These are phyloP conservation scores for Tromatobia lineatoria DNA, from an alignment of 2,888 invertebrate genomes.

Conservation along the genomic window DNA sequence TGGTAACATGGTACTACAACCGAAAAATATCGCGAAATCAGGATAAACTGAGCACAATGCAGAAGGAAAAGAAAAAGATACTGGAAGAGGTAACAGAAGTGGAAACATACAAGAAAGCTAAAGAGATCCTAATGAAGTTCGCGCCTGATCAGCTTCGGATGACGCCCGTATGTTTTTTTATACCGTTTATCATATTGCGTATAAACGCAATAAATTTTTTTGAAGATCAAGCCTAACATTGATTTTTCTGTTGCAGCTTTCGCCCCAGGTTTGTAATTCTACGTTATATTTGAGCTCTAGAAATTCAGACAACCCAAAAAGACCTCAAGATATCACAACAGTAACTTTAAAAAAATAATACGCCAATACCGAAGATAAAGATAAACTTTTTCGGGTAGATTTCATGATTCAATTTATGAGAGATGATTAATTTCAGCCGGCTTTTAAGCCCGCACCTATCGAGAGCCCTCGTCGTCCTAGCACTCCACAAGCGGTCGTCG, in stretches of 20 bases:
- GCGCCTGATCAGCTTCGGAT: conserved; percentile 88
- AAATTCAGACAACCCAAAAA: not conserved
- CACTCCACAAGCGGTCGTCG: conserved; percentile 73
- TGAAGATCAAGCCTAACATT: conserved; percentile 3
- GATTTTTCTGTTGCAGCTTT: conserved; percentile 76
- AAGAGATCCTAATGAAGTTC: conserved; percentile 95
- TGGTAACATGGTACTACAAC: conserved; percentile 96
- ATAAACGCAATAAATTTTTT: conserved; percentile 14
- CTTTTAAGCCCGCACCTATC: conserved; percentile 58
- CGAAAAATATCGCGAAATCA: conserved; percentile 93
- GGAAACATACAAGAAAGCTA: conserved; percentile 98
- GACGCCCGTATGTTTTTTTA: conserved; percentile 77
- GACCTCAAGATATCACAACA: not conserved
- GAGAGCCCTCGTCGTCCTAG: conserved; percentile 74
- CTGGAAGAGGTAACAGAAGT: conserved; percentile 98
- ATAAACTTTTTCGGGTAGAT: not conserved
- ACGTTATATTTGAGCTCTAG: not conserved
- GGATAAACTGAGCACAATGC: conserved; percentile 89
- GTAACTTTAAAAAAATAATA: not conserved
- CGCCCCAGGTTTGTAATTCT: conserved; percentile 78
- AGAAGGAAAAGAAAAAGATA: conserved; percentile 94
- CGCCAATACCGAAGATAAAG: not conserved
- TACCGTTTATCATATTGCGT: not conserved
- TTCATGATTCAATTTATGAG: not conserved
- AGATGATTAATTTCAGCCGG: conserved; percentile 72